A percentile compares a stretch with the other conserved stretches of the same genome.
Conservation (phyloP, 2,113 vertebrate species). For the Lophotis ruficrista region DNA sequence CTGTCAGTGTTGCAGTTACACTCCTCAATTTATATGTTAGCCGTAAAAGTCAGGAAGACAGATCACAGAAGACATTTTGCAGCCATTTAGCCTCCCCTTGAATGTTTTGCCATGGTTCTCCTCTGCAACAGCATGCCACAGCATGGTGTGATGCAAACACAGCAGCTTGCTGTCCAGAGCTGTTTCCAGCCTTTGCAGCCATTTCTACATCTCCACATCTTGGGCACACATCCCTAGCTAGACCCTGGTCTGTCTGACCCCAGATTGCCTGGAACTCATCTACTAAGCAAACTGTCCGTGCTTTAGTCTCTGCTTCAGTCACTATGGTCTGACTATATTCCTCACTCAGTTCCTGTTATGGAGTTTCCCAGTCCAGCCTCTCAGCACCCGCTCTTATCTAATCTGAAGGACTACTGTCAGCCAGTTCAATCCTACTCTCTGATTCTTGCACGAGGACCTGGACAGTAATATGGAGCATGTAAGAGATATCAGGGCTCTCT, state of each 20-base stretch:
- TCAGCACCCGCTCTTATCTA: neutral
- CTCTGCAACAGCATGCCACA: neutral
- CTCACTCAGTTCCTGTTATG: neutral
- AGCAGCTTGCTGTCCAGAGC: neutral
- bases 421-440: neutral
- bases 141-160: neutral
- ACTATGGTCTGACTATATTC: neutral
- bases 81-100: neutral
- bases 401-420: neutral
- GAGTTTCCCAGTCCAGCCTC: neutral
- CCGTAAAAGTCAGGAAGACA: neutral
- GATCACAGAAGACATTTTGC: neutral
- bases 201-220: neutral
- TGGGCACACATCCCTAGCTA: neutral
- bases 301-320: neutral
- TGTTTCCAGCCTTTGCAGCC: neutral
- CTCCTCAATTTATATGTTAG: neutral
- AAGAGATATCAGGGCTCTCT: neutral
- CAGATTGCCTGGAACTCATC: neutral
- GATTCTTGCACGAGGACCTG: neutral
- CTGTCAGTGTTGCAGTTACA: neutral
- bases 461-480: neutral
- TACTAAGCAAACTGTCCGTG: neutral
- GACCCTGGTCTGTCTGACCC: neutral
- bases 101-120: neutral